These are phyloP conservation scores for Saccopteryx bilineata DNA, from an alignment of 2,113 vertebrate species.

Conservation along the genomic window DNA sequence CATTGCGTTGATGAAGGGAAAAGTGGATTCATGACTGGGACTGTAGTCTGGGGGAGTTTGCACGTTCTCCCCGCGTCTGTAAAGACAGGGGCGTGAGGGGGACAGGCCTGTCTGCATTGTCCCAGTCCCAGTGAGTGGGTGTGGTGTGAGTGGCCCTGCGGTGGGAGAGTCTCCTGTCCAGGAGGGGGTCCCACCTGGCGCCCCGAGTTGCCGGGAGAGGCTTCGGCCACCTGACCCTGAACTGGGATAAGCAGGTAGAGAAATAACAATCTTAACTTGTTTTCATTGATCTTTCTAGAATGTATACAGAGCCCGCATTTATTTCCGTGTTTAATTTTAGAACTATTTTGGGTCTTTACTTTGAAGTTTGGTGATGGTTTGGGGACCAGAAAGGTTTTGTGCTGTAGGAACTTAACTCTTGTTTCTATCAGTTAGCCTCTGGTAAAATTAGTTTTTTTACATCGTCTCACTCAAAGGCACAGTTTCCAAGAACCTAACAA, in stretches of 20 bases:
- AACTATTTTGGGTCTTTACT: not conserved
- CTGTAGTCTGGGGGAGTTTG: not conserved
- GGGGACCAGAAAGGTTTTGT: not conserved
- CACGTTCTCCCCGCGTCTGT: not conserved
- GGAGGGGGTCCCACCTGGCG: not conserved
- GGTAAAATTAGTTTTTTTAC: not conserved
- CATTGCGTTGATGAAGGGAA: not conserved
- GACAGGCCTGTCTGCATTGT: not conserved
- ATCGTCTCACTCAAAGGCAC: not conserved
- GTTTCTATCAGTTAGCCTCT: not conserved
- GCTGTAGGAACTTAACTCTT: not conserved
- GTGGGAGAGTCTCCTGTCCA: not conserved
- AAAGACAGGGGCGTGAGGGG: not conserved
- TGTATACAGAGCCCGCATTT: not conserved
- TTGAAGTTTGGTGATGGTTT: not conserved
- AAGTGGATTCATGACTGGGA: not conserved
- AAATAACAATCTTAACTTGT: not conserved
- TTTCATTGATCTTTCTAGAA: not conserved
- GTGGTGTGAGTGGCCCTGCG: not conserved
- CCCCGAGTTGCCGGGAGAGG: not conserved
- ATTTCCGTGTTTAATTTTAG: not conserved
- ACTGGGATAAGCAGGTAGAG: not conserved
- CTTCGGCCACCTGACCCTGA: not conserved
- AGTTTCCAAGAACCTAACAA: not conserved
- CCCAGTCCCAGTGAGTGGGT: not conserved